Evolutionary conservation across 2,888 invertebrate species (phyloP).

Genomic region (Liodrosophila aerea): DNA sequence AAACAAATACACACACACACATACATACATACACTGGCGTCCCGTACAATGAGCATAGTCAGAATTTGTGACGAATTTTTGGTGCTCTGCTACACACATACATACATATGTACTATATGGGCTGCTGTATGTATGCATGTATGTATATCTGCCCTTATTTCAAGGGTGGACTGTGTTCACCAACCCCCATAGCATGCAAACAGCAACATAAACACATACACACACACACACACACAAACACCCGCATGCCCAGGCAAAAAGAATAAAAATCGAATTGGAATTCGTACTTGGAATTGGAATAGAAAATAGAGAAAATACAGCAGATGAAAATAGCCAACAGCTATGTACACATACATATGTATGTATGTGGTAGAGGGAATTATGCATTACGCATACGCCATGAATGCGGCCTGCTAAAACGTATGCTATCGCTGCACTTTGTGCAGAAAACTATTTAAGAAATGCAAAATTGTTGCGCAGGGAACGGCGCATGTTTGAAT

Average conservation of each 20-base stretch:
- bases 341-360: not conserved
- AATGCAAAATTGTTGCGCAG: conserved; percentile 37
- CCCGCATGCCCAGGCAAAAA: conserved; percentile 22
- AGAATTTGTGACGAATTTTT: conserved; percentile 3
- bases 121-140: conserved; percentile 47
- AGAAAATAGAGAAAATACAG: conserved; percentile 8
- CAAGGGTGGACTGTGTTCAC: conserved; percentile 40
- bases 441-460: not conserved
- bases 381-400: conserved; percentile 56
- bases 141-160: conserved; percentile 48
- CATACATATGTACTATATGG: conserved; percentile 14
- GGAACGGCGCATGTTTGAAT: conserved; percentile 85
- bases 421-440: no score
- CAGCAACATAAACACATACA: conserved; percentile 8
- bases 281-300: conserved; percentile 41
- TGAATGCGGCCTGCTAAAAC: conserved; percentile 16
- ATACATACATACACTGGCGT: conserved; percentile 31
- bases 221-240: not conserved
- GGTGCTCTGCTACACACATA: no score
- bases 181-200: conserved; percentile 28
- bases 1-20: conserved; percentile 6
- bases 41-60: conserved; percentile 16
- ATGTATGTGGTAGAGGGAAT: not conserved
- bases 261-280: conserved; percentile 47
- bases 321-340: conserved; percentile 25